phyloP scores from a whole-genome alignment of 2,888 invertebrate species.

The Chloromyia formosa region DNA sequence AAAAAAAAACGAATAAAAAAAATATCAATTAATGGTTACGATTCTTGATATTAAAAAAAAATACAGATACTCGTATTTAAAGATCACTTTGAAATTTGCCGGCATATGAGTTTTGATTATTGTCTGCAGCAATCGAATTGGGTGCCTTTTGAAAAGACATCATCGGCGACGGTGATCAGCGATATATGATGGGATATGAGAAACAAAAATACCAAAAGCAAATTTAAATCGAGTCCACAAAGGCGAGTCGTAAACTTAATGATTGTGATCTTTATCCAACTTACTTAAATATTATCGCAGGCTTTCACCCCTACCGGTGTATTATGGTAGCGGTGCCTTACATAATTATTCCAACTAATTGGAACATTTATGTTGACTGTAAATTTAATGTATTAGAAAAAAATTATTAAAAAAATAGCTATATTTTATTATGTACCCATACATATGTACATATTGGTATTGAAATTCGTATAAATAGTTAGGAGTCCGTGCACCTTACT shows the following conservation, averaged over 20 bases:
- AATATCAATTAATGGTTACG: slow-evolving; percentile 39
- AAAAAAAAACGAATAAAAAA: slow-evolving; percentile 15
- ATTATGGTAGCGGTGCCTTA: not conserved
- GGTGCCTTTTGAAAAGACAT: not conserved
- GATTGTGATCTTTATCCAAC: slow-evolving; percentile 37
- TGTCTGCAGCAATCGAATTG: slow-evolving; percentile 23
- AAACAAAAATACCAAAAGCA: slow-evolving; percentile 13
- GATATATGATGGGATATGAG: slow-evolving; percentile 14
- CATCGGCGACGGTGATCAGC: too few species aligned
- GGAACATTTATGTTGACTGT: not conserved
- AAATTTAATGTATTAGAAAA: not conserved
- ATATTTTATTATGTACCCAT: too few species aligned
- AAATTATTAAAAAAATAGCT: too few species aligned
- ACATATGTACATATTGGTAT: too few species aligned
- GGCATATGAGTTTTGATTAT: slow-evolving; percentile 40
- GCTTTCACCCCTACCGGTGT: not conserved
- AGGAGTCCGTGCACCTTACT: too few species aligned
- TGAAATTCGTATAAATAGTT: too few species aligned
- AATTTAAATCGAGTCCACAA: slow-evolving; percentile 30
- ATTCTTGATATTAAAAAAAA: slow-evolving; percentile 35
- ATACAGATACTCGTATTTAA: not conserved
- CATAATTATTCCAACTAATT: slow-evolving; percentile 7
- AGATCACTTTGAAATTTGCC: slow-evolving; percentile 35
- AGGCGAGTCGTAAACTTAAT: slow-evolving; percentile 38
- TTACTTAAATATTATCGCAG: slow-evolving; percentile 34